These are phyloP conservation scores for Grammatotria lemairii DNA, from an alignment of 2,113 vertebrate genomes.

Conservation along the genomic window DNA sequence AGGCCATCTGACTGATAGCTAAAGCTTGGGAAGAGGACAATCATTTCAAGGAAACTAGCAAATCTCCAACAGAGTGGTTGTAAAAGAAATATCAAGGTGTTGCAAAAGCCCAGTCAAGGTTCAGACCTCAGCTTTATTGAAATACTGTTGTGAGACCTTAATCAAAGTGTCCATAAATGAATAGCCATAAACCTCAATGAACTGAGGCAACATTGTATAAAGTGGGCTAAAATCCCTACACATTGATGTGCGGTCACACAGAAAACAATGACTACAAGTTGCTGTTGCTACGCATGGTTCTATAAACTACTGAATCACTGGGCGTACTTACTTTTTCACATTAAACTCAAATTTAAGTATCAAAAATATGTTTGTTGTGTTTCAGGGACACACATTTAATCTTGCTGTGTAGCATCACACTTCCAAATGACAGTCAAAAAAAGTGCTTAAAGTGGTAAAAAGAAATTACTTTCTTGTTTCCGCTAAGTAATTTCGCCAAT, in stretches of 20 bases:
- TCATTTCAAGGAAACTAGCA: background rate
- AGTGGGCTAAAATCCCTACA: background rate
- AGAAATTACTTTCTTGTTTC: background rate
- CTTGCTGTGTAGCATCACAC: background rate
- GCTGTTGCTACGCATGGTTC: background rate
- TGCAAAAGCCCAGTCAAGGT: background rate
- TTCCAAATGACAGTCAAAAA: background rate
- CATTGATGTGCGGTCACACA: background rate
- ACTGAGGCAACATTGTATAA: background rate
- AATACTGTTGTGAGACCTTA: background rate
- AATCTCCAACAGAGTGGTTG: background rate
- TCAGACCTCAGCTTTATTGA: background rate
- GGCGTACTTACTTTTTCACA: background rate
- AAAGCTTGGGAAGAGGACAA: background rate
- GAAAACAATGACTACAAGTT: background rate
- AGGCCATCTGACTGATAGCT: background rate
- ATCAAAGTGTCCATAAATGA: background rate
- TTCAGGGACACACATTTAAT: background rate
- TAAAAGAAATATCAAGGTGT: background rate
- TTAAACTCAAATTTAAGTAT: background rate
- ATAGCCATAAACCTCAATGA: background rate
- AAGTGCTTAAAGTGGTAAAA: background rate
- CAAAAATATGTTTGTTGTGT: background rate
- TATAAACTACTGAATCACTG: background rate
- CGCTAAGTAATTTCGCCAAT: background rate